phyloP scores from a whole-genome alignment of 1,140 invertebrate genomes.

The Armadillidium nasatum region DNA sequence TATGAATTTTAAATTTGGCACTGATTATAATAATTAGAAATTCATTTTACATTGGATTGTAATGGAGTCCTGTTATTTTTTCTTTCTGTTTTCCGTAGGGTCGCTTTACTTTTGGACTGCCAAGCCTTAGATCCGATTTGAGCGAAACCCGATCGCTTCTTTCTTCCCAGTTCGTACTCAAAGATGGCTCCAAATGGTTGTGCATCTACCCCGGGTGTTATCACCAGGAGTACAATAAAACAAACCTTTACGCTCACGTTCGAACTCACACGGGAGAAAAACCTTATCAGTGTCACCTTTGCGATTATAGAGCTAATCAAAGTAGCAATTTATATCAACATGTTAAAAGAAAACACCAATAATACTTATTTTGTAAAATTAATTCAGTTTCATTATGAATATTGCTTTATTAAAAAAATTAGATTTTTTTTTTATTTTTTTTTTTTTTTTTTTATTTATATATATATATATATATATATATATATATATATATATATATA shows the following conservation, averaged over 20 bases:
- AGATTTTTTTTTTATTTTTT: no score
- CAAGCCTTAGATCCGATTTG: background rate
- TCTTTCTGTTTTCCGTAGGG: background rate
- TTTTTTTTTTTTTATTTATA: no score
- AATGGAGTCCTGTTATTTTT: background rate
- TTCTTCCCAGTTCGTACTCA: background rate
- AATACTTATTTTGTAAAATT: no score
- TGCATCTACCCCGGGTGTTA: background rate
- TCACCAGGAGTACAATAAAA: slow-evolving; percentile 1
- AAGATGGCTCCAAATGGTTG: background rate
- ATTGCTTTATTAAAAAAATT: no score
- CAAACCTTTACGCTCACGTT: slow-evolving; percentile 22
- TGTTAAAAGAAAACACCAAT: background rate
- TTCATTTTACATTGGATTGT: background rate
- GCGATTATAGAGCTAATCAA: slow-evolving; percentile 19
- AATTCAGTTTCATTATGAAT: no score
- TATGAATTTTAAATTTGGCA: no score
- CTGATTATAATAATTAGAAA: no score
- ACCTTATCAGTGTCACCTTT: slow-evolving; percentile 24
- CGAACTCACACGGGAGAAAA: slow-evolving; percentile 23
- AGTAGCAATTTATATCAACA: slow-evolving; percentile 25
- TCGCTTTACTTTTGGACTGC: background rate
- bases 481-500: no score
- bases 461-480: no score
- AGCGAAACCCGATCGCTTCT: no score